These are phyloP conservation scores for Tetraneura akinire DNA, from an alignment of 1,140 invertebrate species.

Conservation along the genomic window DNA sequence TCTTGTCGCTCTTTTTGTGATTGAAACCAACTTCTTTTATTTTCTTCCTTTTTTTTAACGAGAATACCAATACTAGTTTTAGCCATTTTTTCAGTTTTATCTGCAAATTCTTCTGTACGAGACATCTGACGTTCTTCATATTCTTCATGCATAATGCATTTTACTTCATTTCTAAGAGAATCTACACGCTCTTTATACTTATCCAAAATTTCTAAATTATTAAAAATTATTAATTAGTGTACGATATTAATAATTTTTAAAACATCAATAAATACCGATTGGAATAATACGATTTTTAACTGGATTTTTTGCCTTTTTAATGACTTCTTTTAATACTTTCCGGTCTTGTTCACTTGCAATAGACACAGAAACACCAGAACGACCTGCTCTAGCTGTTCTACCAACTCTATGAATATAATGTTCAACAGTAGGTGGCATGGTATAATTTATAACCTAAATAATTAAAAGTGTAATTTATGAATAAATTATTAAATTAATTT, in stretches of 20 bases:
- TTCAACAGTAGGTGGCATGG: conserved; percentile 89
- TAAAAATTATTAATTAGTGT: not conserved
- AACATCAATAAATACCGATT: conserved; percentile 61
- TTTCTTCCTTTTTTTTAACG: conserved; percentile 58
- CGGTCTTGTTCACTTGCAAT: conserved; percentile 91
- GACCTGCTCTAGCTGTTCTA: conserved; percentile 90
- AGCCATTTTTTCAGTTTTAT: conserved; percentile 76
- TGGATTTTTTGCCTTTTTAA: conserved; percentile 81
- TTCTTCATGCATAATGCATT: conserved; percentile 80
- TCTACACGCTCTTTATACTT: conserved; percentile 80
- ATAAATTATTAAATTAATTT: conserved; percentile 6
- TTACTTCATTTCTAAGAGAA: conserved; percentile 75
- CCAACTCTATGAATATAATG: conserved; percentile 96
- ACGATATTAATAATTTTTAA: not conserved
- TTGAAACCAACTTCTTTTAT: conserved; percentile 82
- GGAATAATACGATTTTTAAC: conserved; percentile 87
- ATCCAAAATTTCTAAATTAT: conserved; percentile 74
- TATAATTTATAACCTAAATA: conserved; percentile 83
- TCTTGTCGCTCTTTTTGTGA: conserved; percentile 75
- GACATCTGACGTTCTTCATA: conserved; percentile 79
- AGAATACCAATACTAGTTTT: conserved; percentile 58
- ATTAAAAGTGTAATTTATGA: conserved; percentile 54
- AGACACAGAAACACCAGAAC: conserved; percentile 86
- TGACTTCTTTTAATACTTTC: conserved; percentile 85
- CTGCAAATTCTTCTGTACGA: conserved; percentile 82